These are phyloP conservation scores for Cheilosia urbana DNA, from an alignment of 2,888 invertebrate species.

Conservation along the genomic window DNA sequence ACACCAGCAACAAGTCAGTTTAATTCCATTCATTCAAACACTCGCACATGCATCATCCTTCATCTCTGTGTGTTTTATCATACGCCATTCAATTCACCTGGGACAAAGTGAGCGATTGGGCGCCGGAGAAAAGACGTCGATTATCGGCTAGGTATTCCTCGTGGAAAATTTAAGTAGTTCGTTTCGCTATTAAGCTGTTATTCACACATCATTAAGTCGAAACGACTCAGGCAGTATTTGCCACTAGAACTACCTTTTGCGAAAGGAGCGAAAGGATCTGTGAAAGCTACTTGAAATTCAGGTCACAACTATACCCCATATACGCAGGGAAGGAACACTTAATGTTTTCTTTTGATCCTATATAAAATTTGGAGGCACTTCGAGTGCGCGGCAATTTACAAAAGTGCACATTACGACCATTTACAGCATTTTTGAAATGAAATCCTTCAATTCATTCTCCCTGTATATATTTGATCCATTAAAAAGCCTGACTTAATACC, in stretches of 20 bases:
- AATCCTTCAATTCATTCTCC: not conserved
- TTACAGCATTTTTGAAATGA: not conserved
- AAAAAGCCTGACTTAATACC: constrained; percentile 21
- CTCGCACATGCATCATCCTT: not conserved
- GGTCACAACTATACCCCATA: not conserved
- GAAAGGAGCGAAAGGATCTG: too few relatives aligned
- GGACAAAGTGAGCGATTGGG: constrained; percentile 18
- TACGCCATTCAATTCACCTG: not conserved
- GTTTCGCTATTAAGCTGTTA: constrained; percentile 71
- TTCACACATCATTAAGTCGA: constrained; percentile 69
- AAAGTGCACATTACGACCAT: constrained; percentile 5
- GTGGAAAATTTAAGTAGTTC: constrained; percentile 66
- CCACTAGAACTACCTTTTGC: not conserved
- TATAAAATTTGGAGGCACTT: constrained; percentile 27
- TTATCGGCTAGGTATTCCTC: constrained; percentile 49
- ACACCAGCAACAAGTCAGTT: constrained; percentile 62
- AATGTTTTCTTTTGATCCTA: not conserved
- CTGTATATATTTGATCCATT: not conserved
- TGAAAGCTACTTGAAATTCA: constrained; percentile 5
- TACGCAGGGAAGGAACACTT: not conserved
- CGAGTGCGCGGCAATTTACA: constrained; percentile 39
- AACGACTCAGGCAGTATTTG: constrained; percentile 22
- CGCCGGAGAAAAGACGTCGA: constrained; percentile 12
- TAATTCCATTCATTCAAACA: constrained; percentile 57
- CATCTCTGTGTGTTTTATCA: constrained; percentile 16